A percentile compares a stretch with the other conserved stretches of the same genome.
phyloP scores from a whole-genome alignment of 2,113 vertebrate species.

The Nesospiza acunhae region DNA sequence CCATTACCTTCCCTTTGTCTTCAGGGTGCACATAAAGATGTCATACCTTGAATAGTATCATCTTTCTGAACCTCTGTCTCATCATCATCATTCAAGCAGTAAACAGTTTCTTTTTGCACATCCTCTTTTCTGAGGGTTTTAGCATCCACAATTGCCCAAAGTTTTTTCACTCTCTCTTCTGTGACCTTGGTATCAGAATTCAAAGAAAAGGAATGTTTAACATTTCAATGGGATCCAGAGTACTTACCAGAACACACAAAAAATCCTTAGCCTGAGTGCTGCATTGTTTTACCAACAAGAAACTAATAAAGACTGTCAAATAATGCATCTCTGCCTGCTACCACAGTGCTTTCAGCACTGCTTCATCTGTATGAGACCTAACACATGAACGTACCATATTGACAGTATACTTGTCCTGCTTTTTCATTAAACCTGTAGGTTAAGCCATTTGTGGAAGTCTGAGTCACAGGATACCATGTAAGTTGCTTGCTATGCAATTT shows the following conservation, averaged over 20 bases:
- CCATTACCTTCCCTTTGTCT: not conserved
- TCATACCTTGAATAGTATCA: constrained; percentile 89
- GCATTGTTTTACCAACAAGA: not conserved
- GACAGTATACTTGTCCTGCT: not conserved
- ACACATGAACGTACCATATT: not conserved
- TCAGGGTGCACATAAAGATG: not conserved
- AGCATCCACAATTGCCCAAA: constrained; percentile 87
- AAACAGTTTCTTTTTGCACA: constrained; percentile 86
- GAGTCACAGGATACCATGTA: not conserved
- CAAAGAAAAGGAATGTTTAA: not conserved
- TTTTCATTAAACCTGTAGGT: not conserved
- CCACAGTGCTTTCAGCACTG: not conserved
- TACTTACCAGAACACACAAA: not conserved
- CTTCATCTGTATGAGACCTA: not conserved
- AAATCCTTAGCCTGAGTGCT: not conserved
- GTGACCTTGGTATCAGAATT: constrained; percentile 76
- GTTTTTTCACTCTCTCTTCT: constrained; percentile 86
- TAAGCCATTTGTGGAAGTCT: not conserved
- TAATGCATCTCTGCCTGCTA: not conserved
- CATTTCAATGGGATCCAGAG: not conserved
- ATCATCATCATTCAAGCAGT: constrained; percentile 92
- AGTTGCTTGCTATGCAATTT: not conserved
- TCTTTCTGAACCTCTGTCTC: constrained; percentile 92
- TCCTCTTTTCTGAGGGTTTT: constrained; percentile 83
- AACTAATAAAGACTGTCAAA: not conserved